Base-by-base conservation (phyloP, 1,140 invertebrate species). In the Meteorus sp. region DNA sequence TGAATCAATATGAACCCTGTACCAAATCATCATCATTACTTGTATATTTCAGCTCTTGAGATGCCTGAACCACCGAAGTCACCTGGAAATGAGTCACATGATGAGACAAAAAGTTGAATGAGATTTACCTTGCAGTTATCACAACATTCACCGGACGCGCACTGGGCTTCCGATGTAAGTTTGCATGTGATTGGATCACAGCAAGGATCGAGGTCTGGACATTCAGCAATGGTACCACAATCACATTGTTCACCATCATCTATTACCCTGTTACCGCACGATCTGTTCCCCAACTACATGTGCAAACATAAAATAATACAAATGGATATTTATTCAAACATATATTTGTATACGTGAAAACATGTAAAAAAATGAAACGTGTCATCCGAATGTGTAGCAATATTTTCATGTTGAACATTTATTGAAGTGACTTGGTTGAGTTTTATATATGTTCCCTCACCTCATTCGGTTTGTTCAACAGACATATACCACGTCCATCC, bases 221-320 rank as follows among this genome's bases (percentile, higher is more conserved):
- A 98, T 65, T 96, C 90, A 57, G 95, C 86, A 60, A 91, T 88
- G 35, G 88, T 86, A 19, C 92, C 92, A 76, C 92, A 95, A 79
- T 94, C 92, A 78, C 95, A 98, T 74, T 97, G 91, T 81, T 98
- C 96, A 15, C 93, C 94, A 59, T 95, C 90, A 70, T 98, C 95
- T n/a, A 98, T 86, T 53, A 92, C 83, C 47, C 88, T 90, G 81
- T 98, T 98, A 59, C 96, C 96, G 82, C 96, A 98, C 53, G 87
- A 86, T 64, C 86, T 83, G 52, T 87, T 80, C 37, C 88, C 84
- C 71, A 89, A 70, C 85, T 39, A 15, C 8, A 4, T 3, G 15
- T 86, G 73, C 25, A 43, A 35, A 35, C 27, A 23, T 19, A 37
- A 9, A 37, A 33, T 22, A 37, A 35, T 9, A 54, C 3, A 51